Percentiles rank a stretch among this genome's conserved stretches.
Evolutionary conservation across 2,113 vertebrate species (phyloP).

Genomic region (Lagopus muta): DNA sequence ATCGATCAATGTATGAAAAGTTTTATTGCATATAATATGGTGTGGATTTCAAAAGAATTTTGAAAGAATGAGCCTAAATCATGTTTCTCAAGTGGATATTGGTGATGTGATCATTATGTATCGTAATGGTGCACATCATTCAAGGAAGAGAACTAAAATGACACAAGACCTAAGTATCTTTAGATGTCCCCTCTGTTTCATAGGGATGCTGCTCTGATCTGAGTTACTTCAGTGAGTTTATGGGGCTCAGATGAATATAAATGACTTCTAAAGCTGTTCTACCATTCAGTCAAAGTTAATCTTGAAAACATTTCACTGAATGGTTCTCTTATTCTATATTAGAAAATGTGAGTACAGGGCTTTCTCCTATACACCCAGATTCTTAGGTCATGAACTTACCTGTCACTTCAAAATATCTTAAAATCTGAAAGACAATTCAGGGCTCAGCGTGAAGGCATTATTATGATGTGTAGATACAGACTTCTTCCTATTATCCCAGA

Average conservation of each 20-base stretch:
- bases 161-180: background rate
- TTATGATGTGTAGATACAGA: background rate
- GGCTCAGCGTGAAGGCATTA: background rate
- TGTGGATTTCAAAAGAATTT: background rate
- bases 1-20: background rate
- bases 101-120: background rate
- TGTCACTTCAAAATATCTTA: background rate
- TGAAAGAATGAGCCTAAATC: background rate
- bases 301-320: background rate
- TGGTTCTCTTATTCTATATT: background rate
- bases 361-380: background rate
- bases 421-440: background rate
- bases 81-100: background rate
- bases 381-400: background rate
- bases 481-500: background rate
- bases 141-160: background rate
- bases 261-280: background rate
- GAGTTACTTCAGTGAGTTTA: background rate
- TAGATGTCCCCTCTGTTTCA: background rate
- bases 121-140: background rate
- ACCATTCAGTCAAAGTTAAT: background rate
- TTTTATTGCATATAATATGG: background rate
- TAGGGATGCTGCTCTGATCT: background rate
- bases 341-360: background rate
- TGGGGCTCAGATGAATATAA: background rate